These are phyloP conservation scores for Diadema setosum DNA, from an alignment of 35 echinoderm and acorn worm species.

Conservation along the genomic window DNA sequence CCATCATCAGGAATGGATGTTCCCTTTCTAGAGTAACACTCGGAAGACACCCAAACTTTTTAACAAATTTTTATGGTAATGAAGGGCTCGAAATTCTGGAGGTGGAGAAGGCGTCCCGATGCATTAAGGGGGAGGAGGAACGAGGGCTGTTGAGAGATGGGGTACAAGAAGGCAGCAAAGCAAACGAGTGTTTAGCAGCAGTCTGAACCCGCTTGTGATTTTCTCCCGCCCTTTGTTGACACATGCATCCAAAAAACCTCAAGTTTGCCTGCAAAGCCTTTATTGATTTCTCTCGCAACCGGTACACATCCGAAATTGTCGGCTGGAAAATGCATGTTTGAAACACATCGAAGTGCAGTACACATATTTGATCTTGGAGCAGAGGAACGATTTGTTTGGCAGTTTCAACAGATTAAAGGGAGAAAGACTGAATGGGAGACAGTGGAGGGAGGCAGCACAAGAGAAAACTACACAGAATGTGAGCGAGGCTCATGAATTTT, in stretches of 20 bases:
- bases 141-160: too few relatives aligned
- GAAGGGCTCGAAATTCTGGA: background rate
- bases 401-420: slow-evolving; percentile 18
- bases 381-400: slow-evolving; percentile 1
- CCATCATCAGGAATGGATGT: background rate
- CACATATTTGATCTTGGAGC: slow-evolving; percentile 23
- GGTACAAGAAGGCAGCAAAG: too few relatives aligned
- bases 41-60: too few relatives aligned
- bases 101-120: background rate
- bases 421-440: background rate
- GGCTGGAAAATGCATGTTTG: slow-evolving; percentile 25
- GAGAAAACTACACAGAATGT: background rate
- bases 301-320: slow-evolving; percentile 25
- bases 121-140: background rate
- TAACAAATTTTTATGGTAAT: too few relatives aligned
- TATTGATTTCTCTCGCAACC: slow-evolving; percentile 14
- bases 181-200: too few relatives aligned
- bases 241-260: background rate
- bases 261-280: slow-evolving; percentile 7
- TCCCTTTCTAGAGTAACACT: too few relatives aligned
- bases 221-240: background rate
- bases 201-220: too few relatives aligned
- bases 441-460: background rate
- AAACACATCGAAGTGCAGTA: slow-evolving; percentile 29
- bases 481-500: slow-evolving; percentile 18